Evolutionary conservation across 2,113 vertebrate genomes (phyloP).

Genomic region (Cairina moschata): DNA sequence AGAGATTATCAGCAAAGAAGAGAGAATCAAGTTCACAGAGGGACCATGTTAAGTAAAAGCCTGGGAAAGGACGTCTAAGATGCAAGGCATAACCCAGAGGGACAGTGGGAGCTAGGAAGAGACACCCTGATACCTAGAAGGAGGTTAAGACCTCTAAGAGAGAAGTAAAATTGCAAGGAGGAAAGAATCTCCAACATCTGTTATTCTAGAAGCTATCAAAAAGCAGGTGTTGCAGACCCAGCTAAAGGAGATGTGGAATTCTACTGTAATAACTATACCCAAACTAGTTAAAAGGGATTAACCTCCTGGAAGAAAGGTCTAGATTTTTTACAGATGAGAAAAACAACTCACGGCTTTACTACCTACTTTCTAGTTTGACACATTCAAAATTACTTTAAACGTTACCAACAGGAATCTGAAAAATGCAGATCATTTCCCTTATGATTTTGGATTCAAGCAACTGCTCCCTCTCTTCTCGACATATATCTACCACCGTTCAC

Average conservation of each 20-base stretch:
- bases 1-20: constrained; percentile 1
- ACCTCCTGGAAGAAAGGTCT: neutral
- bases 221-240: neutral
- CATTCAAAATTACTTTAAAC: neutral
- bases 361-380: neutral
- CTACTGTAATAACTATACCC: neutral
- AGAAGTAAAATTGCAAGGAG: neutral
- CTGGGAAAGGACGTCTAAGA: neutral
- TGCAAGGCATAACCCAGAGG: neutral
- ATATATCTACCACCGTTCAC: accelerated
- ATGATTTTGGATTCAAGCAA: neutral
- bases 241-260: neutral
- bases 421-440: accelerated
- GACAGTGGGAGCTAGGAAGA: neutral
- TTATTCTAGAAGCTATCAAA: neutral
- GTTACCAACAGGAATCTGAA: neutral
- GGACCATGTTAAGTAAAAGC: neutral
- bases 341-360: neutral
- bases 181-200: neutral
- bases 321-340: neutral
- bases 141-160: neutral
- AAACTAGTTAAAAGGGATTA: neutral
- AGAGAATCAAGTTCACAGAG: neutral
- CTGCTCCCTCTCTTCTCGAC: neutral
- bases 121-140: neutral